Evolutionary conservation across 2,888 invertebrate species (phyloP).

Genomic region (Protonemura montana): DNA sequence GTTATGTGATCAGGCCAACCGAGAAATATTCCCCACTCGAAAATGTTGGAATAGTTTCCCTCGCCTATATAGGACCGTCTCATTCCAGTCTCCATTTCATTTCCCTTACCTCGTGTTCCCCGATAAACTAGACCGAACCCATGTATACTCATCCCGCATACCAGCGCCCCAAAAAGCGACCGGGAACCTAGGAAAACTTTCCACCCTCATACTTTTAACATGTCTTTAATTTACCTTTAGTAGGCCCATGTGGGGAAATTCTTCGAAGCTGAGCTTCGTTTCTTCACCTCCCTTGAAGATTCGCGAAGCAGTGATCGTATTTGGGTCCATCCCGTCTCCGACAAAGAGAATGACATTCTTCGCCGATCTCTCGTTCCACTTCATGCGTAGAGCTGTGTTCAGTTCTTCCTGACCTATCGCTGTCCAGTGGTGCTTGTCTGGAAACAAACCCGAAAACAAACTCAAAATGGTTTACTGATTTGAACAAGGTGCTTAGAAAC

Average conservation of each 20-base stretch:
- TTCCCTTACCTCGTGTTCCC: no score
- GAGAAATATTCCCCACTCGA: no score
- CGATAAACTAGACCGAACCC: no score
- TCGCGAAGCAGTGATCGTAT: constrained; percentile 83
- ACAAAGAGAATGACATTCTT: constrained; percentile 87
- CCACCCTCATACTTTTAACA: neutral
- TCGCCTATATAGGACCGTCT: no score
- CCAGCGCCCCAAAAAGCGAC: no score
- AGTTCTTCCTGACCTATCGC: constrained; percentile 58
- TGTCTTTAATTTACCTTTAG: constrained; percentile 67
- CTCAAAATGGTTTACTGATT: no score
- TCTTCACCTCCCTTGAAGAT: constrained; percentile 81
- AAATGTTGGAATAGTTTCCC: no score
- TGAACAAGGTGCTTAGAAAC: no score
- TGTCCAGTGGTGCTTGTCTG: constrained; percentile 60
- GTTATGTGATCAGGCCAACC: no score
- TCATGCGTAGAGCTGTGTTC: constrained; percentile 66
- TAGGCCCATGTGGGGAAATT: constrained; percentile 83
- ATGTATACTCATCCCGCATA: no score
- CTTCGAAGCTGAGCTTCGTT: constrained; percentile 78
- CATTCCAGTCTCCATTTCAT: no score
- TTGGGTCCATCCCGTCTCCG: constrained; percentile 91
- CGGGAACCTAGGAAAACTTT: no score
- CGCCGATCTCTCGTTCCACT: constrained; percentile 69
- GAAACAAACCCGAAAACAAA: neutral